These are phyloP conservation scores for Acanthosepion esculentum DNA, from an alignment of 2,888 invertebrate genomes.

Conservation along the genomic window DNA sequence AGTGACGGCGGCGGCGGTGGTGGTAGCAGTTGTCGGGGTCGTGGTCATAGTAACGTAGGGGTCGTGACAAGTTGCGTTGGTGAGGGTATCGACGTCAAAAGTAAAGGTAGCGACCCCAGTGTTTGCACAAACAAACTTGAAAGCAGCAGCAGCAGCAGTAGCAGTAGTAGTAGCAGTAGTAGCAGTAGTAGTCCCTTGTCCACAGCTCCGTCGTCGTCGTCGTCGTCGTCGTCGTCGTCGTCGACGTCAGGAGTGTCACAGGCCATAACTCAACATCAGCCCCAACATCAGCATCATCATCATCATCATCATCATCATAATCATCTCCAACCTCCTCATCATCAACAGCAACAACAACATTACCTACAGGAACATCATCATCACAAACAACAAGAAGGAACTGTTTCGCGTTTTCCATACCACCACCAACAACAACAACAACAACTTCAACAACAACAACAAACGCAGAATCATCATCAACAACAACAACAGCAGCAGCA, in stretches of 20 bases:
- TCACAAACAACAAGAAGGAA: constrained; percentile 7
- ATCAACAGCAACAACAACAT: not conserved
- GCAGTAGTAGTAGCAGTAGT: not conserved
- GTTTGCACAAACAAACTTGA: not conserved
- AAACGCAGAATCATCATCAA: not conserved
- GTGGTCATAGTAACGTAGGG: not conserved
- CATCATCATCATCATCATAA: not conserved
- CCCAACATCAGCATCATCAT: not conserved
- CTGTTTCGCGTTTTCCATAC: not conserved
- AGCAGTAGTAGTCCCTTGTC: not conserved
- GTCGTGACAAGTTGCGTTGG: not conserved
- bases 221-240: not conserved
- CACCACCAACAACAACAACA: not conserved
- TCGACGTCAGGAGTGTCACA: not conserved
- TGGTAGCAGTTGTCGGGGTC: not conserved
- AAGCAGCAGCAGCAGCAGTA: not conserved
- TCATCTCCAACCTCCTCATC: not conserved
- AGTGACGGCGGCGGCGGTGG: not conserved
- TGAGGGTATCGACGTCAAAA: not conserved
- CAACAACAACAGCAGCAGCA: not conserved
- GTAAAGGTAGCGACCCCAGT: not conserved
- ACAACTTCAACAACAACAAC: not conserved
- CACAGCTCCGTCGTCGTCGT: not conserved
- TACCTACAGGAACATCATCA: not conserved
- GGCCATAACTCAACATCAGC: not conserved